Evolutionary conservation across 30 jellyfish, hydroid and myxozoan genomes (phyloP), one percentile per base, ranked within the genome.

Genomic region (Aurelia aurita): DNA sequence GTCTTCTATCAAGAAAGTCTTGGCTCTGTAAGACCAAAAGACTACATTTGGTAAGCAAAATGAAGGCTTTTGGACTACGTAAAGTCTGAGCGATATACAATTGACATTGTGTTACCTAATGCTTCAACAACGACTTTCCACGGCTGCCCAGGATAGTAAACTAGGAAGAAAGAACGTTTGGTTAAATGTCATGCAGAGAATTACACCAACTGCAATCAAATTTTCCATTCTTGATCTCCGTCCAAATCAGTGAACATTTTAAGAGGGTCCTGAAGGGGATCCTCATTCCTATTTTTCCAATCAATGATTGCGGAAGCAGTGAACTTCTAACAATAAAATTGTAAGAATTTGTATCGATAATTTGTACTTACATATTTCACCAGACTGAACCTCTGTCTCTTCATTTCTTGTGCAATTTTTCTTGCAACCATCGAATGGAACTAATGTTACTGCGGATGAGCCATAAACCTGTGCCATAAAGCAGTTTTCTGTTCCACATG

Each of bases 381-480:
- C 93, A 22, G 79, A 14, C 13, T 70, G 54, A 6, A 83, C 58
- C 5, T 69, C 87, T 1, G 85, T 31, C 22, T 51, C 29, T 18
- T 61, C 77, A 28, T 60, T 45, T 12, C 60, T 53, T 7, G 87
- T 83, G 77, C 93, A 83, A 77, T 83, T 83, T 43, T 59, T 44
- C 26, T 72, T 72, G 72, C 93, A 83, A 25, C 66, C 81, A 55
- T 83, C 93, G 22, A 69, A 71, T 5, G 93, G 93, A 2, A 66
- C 22, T 72, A 83, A 64, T 10, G 86, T 70, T 20, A 83, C 58
- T 34, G 31, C 35, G 11, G 93, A 83, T 1, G 93, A 54, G 44
- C 93, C 93, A 69, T 72, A 59, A 29, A 70, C 81, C 61, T 83
- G 93, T 32, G 93, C 93, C 23, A 83, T 83, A 39, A 83, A 69